A percentile compares a stretch with the other conserved stretches of the same genome.
Evolutionary conservation across 2,113 vertebrate species (phyloP).

Genomic region (Mormoops blainvillei): DNA sequence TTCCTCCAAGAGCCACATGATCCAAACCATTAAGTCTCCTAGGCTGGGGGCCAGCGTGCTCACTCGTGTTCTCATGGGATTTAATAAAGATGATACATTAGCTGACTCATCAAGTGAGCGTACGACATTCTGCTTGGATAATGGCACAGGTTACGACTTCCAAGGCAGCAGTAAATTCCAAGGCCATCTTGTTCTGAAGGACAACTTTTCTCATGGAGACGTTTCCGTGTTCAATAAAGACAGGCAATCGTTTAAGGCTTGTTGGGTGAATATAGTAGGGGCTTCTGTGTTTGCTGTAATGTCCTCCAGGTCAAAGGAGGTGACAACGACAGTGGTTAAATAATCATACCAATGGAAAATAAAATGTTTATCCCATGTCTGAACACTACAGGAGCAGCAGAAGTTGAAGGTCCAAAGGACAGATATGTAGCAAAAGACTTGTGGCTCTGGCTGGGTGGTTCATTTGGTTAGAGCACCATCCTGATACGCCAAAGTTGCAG

Average conservation of each 20-base stretch:
- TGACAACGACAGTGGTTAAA: not conserved
- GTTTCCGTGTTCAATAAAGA: not conserved
- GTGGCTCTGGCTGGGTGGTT: too few species aligned
- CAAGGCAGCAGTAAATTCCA: not conserved
- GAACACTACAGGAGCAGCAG: not conserved
- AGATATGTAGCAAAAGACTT: not conserved
- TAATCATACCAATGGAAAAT: not conserved
- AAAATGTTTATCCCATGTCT: not conserved
- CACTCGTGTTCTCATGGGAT: not conserved
- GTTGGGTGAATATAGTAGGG: not conserved
- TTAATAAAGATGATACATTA: not conserved
- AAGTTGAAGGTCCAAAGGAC: not conserved
- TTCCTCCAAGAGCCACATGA: not conserved
- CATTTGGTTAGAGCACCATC: too few species aligned
- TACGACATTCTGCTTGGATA: not conserved
- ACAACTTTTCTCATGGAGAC: not conserved
- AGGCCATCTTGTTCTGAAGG: not conserved
- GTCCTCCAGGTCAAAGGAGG: not conserved
- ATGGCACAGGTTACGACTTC: not conserved
- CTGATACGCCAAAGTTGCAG: too few species aligned
- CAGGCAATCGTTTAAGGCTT: not conserved
- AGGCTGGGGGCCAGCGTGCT: not conserved
- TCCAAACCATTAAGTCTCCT: not conserved
- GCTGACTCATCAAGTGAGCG: not conserved
- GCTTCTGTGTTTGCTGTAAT: not conserved